Percentiles rank a stretch among this genome's conserved stretches.
These are phyloP conservation scores for Oreochromis aureus DNA, from an alignment of 2,113 vertebrate species.

Conservation along the genomic window DNA sequence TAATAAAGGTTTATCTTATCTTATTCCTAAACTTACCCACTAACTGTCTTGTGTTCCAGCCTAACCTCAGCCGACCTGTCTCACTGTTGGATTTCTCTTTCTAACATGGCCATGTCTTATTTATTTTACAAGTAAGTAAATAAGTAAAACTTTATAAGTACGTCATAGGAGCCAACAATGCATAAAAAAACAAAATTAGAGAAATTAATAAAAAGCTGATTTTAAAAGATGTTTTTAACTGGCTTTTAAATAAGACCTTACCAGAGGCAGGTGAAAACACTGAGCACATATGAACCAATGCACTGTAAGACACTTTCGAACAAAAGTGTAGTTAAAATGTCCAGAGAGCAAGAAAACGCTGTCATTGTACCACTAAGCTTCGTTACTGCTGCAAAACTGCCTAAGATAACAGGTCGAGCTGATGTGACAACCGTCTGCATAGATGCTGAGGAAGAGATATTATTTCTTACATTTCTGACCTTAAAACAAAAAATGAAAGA, in stretches of 20 bases:
- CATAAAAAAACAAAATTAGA: background rate
- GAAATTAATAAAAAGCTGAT: background rate
- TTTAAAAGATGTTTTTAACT: background rate
- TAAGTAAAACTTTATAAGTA: background rate
- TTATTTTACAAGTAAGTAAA: background rate
- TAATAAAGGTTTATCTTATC: background rate
- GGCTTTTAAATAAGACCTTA: background rate
- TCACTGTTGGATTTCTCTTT: background rate
- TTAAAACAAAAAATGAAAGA: background rate
- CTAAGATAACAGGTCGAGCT: background rate
- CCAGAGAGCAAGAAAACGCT: background rate
- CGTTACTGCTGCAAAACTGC: background rate
- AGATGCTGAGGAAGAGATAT: background rate
- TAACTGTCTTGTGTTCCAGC: background rate
- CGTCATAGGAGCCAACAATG: accelerated
- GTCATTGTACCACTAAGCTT: background rate
- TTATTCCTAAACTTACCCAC: background rate
- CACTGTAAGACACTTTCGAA: background rate
- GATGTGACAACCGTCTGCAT: background rate
- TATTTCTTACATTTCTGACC: background rate
- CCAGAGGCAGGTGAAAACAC: background rate
- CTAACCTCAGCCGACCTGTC: background rate
- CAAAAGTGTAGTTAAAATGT: background rate
- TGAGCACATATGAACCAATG: background rate
- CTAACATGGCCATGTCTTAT: background rate